Evolutionary conservation across 2,888 invertebrate genomes (phyloP).

Genomic region (Drosophila neonasuta): DNA sequence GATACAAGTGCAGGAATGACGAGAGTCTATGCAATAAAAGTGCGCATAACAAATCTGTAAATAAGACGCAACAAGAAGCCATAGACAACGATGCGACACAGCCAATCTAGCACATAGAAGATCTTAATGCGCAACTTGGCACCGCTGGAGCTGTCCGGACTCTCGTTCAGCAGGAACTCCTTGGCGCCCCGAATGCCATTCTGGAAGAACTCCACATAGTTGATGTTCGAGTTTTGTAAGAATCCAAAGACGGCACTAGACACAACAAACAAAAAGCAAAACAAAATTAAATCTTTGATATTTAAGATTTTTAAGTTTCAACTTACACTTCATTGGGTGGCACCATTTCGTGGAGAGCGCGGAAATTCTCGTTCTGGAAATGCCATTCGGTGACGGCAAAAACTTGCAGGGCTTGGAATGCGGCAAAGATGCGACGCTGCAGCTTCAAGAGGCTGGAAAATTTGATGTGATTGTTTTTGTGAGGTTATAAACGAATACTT

Average conservation of each 20-base stretch:
- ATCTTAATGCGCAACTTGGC: constrained; percentile 68
- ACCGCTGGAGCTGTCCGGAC: constrained; percentile 63
- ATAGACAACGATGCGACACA: constrained; percentile 61
- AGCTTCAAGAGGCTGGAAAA: constrained; percentile 88
- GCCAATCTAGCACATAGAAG: constrained; percentile 62
- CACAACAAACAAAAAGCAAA: not conserved
- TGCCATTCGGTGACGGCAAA: constrained; percentile 91
- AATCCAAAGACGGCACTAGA: constrained; percentile 63
- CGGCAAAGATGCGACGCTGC: constrained; percentile 90
- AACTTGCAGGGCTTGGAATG: constrained; percentile 87
- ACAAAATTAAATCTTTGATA: too few species aligned
- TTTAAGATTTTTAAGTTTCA: too few species aligned
- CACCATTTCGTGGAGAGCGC: constrained; percentile 53
- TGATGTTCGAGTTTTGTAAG: constrained; percentile 63
- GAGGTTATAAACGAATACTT: not conserved
- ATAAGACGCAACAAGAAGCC: constrained; percentile 53
- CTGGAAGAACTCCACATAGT: constrained; percentile 73
- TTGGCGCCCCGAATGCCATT: constrained; percentile 78
- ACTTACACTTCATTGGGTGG: constrained; percentile 54
- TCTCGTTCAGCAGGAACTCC: constrained; percentile 77
- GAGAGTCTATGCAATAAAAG: constrained; percentile 23
- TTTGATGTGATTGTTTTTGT: not conserved
- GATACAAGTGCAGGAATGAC: not conserved
- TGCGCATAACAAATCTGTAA: constrained; percentile 42
- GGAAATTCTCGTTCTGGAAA: constrained; percentile 86